Base-by-base conservation (phyloP, 35 echinoderm and acorn worm genomes). In the Ophiothrix spiculata region DNA sequence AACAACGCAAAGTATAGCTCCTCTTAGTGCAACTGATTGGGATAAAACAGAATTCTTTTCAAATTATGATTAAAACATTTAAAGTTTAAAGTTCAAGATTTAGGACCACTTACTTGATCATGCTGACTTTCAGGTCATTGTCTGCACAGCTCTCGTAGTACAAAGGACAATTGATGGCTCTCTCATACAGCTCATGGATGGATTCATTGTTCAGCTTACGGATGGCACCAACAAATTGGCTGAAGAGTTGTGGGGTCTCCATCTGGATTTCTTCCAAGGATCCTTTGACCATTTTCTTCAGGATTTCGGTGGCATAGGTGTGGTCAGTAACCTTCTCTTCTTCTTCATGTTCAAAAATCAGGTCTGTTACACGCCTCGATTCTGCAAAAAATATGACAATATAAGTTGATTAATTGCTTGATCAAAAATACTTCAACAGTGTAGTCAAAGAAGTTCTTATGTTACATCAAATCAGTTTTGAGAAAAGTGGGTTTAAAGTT, bases 231-330 rank as follows among this genome's bases (percentile, higher is more conserved):
- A 93, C 92, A 64, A 89, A 93, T 39, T 93, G 63, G 28, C 83
- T 88, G 36, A 98, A 98, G 56, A 85, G 80, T 23, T 92, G 92
- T 83, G 95, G 91, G 77, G 85, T 85, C 29, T 98, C 91, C 80
- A 94, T 88, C 79, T 91, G 80, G 29, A 91, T 85, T 60, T 93
- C 95, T 2, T 98, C 91, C 16, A 92, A 64, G 25, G 95, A 88
- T 33, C 46, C 75, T 36, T 91, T 80, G 29, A 98, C 95, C 31
- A 98, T 87, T 64, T 41, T 78, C 38, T 80, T 91, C 79, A 98
- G 81, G 45, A 81, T 84, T 21, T 77, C 78, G 28, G 86, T 84
- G 60, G 92, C 88, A 37, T 87, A 75, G 31, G 89, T 81, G 0
- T 79, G 32, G 33, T 80, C 75, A 36, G 31, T 25, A 16, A 37